Base-by-base conservation (phyloP, 2,113 vertebrate species). In the Oceanites oceanicus region DNA sequence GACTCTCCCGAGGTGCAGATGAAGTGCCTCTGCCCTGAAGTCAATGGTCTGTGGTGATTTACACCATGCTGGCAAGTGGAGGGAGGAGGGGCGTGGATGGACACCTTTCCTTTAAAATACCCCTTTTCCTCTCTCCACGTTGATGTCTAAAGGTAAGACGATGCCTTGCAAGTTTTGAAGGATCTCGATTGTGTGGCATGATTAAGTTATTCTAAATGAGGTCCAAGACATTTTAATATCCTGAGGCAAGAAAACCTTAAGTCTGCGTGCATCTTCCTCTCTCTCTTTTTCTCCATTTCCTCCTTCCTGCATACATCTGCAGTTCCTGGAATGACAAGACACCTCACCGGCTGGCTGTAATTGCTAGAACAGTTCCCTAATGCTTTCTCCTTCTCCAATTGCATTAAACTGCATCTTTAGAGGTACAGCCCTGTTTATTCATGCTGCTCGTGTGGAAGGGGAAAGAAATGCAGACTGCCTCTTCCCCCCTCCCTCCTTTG, bases 391-490 rank as follows among this genome's bases (percentile, higher is more conserved):
- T 87, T 94, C 92, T 80, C 91, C 96, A 90, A 15, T 97, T 93
- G 94, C 95, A 94, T 97, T 94, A 95, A 94, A 89, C 92, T 56
- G 81, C 91, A 96, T 98, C 90, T 97, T 90, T 72, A 83, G 94
- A 97, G 96, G 96, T 96, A 84, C 83, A 89, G 85, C 86, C 67
- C 85, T 92, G 88, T 97, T 97, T 97, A 96, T 97, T 97, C 96
- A 96, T 96, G 96, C 95, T 19, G 95, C 97, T 98, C 97, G 44
- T 96, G 98, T 97, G 97, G 97, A 98, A 97, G 96, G 93, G 97
- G 97, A 96, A 98, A 98, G 98, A 98, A 98, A 97, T 82, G 97
- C 98, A 98, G 93, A 92, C 96, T 93, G 96, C 93, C 90, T 96
- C 92, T 95, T 75, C 91, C 93, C 96, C 97, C 97, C 98, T 91